These are phyloP conservation scores for Pseudolycoriella hygida DNA, from an alignment of 2,888 invertebrate species.

Conservation along the genomic window DNA sequence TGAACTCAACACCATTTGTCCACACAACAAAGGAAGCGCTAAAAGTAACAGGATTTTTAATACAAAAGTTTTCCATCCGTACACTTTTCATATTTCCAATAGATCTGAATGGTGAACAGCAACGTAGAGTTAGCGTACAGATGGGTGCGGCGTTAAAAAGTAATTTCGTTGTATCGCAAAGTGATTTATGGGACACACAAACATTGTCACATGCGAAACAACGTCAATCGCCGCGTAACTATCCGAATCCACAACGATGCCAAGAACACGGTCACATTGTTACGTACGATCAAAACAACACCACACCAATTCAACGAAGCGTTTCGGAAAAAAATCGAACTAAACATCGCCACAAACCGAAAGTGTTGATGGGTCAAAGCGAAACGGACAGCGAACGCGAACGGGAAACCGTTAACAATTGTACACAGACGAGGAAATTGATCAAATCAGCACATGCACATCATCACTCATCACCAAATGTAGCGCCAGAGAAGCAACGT, in stretches of 20 bases:
- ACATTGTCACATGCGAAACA: conserved; percentile 36
- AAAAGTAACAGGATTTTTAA: conserved; percentile 13
- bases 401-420: conserved; percentile 18
- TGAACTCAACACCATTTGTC: conserved; percentile 26
- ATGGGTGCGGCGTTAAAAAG: conserved; percentile 24
- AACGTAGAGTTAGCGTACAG: conserved; percentile 21
- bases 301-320: conserved; percentile 40
- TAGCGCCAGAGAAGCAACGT: conserved; percentile 31
- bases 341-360: conserved; percentile 30
- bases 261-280: conserved; percentile 27
- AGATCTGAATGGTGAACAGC: conserved; percentile 16
- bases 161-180: conserved; percentile 44
- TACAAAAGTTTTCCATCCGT: background rate
- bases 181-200: conserved; percentile 47
- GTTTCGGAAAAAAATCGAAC: conserved; percentile 46
- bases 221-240: conserved; percentile 27
- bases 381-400: conserved; percentile 33
- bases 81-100: background rate
- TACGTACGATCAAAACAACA: conserved; percentile 17
- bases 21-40: conserved; percentile 21
- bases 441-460: conserved; percentile 25
- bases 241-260: conserved; percentile 26
- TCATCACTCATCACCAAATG: conserved; percentile 45
- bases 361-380: conserved; percentile 34
- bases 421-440: conserved; percentile 21